phyloP scores from a whole-genome alignment of 2,888 invertebrate species.

The Cryptophagus acutangulus region DNA sequence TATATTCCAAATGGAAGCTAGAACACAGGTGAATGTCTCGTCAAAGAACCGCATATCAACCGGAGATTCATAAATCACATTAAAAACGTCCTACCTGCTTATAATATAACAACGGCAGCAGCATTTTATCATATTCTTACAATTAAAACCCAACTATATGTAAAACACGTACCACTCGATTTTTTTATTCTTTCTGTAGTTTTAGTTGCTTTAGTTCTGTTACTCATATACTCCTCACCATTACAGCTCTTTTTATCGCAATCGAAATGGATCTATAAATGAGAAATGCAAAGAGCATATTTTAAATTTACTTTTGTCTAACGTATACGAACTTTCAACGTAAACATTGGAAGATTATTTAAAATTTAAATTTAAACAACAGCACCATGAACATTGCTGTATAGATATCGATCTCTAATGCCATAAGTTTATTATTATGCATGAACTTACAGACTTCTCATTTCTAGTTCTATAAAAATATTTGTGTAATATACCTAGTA shows the following conservation, averaged over 20 bases:
- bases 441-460: too few species aligned
- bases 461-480: slow-evolving; percentile 4
- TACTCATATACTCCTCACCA: too few species aligned
- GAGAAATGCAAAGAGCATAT: too few species aligned
- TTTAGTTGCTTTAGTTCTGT: too few species aligned
- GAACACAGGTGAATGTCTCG: slow-evolving; percentile 29
- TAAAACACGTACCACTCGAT: slow-evolving; percentile 25
- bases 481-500: too few species aligned
- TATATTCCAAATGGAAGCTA: background rate
- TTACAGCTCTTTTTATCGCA: too few species aligned
- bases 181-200: too few species aligned
- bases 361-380: slow-evolving; percentile 3
- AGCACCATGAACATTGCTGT: background rate
- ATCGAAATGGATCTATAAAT: too few species aligned
- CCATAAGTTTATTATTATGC: too few species aligned
- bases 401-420: slow-evolving; percentile 2
- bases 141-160: slow-evolving; percentile 34
- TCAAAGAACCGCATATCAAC: slow-evolving; percentile 27
- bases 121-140: slow-evolving; percentile 36
- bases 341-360: too few species aligned
- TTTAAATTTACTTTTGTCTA: too few species aligned
- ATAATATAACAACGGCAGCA: slow-evolving; percentile 22
- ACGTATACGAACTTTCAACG: too few species aligned
- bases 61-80: slow-evolving; percentile 31
- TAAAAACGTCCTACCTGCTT: slow-evolving; percentile 29